A percentile compares a stretch with the other conserved stretches of the same genome.
phyloP scores from a whole-genome alignment of 2,113 vertebrate species.

The Crocuta crocuta region DNA sequence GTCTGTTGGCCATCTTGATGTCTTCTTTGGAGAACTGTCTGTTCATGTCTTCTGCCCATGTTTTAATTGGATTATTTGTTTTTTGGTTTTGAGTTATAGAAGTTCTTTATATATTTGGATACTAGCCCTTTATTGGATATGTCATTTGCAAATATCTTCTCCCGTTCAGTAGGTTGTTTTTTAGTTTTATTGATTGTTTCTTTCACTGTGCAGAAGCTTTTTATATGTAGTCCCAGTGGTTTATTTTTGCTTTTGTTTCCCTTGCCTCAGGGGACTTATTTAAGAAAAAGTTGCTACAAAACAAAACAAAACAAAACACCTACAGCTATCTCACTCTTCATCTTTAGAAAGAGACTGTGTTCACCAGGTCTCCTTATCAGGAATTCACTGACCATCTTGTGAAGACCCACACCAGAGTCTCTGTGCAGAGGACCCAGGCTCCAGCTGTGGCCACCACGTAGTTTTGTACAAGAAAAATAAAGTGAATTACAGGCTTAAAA shows the following conservation, averaged over 20 bases:
- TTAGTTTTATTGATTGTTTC: background rate
- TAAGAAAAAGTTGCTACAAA: background rate
- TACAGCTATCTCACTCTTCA: too few relatives aligned
- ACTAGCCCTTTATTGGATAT: background rate
- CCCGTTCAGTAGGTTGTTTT: background rate
- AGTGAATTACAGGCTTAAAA: too few relatives aligned
- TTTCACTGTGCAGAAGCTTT: background rate
- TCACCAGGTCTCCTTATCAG: too few relatives aligned
- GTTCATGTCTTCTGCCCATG: background rate
- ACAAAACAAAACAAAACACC: too few relatives aligned
- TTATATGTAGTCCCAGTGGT: background rate
- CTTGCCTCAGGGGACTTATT: background rate
- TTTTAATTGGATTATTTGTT: background rate
- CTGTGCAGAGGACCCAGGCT: too few relatives aligned
- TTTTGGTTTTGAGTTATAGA: background rate
- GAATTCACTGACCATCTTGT: too few relatives aligned
- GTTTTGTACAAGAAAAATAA: too few relatives aligned
- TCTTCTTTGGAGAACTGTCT: background rate
- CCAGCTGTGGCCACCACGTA: too few relatives aligned
- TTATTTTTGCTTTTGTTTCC: background rate
- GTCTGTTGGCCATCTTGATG: background rate
- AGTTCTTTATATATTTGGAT: slow-evolving; percentile 13
- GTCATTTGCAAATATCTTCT: background rate
- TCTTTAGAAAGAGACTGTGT: too few relatives aligned
- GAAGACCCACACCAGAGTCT: too few relatives aligned